These are phyloP conservation scores for Arge pagana DNA, from an alignment of 2,888 invertebrate genomes.

Conservation along the genomic window DNA sequence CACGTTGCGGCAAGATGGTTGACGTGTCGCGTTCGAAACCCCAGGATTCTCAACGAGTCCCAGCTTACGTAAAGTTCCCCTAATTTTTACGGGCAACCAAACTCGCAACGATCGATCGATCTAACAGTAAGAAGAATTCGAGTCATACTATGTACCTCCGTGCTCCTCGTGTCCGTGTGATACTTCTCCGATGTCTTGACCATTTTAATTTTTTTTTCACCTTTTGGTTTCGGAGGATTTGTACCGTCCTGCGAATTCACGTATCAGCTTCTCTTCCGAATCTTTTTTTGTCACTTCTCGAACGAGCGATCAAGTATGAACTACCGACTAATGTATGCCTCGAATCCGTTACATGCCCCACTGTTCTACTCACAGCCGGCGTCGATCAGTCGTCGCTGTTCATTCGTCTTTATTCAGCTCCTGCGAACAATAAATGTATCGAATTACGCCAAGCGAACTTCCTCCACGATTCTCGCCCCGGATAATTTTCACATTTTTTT, in stretches of 20 bases:
- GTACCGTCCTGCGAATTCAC: not conserved
- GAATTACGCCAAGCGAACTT: too few relatives aligned
- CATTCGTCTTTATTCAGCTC: too few relatives aligned
- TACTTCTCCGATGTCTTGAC: slow-evolving; percentile 8
- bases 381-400: not conserved
- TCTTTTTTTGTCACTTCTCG: not conserved
- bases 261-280: not conserved
- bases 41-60: too few relatives aligned
- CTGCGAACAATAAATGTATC: too few relatives aligned
- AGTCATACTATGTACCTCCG: too few relatives aligned
- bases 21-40: too few relatives aligned
- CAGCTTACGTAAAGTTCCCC: too few relatives aligned
- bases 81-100: too few relatives aligned
- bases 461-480: too few relatives aligned
- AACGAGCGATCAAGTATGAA: not conserved
- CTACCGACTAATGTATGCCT: not conserved
- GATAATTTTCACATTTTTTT: too few relatives aligned
- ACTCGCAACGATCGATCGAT: too few relatives aligned
- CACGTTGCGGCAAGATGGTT: not conserved
- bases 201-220: not conserved
- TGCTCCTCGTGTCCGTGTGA: not conserved
- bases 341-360: slow-evolving; percentile 7
- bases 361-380: not conserved
- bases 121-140: too few relatives aligned
- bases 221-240: not conserved